Evolutionary conservation across 2,113 vertebrate species (phyloP), one percentile per base, ranked within the genome.

Genomic region (Origma solitaria): DNA sequence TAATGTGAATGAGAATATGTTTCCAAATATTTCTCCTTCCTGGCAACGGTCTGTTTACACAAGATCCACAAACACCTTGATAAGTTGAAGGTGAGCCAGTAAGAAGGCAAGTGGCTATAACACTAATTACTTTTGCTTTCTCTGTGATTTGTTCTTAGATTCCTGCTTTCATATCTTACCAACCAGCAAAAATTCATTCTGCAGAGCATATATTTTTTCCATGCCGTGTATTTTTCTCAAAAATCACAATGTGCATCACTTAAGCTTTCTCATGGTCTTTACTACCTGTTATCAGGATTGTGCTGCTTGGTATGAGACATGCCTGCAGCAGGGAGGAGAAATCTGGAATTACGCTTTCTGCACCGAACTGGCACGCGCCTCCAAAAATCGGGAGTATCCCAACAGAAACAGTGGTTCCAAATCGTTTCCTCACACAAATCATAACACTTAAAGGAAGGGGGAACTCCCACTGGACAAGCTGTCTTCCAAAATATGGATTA

Each of bases 1-100:
- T 95, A 91, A 86, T 78, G 50, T 61, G 85, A 94, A 97, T 92
- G 70, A 66, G 38, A 95, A 89, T 83, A 37, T 22, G 18, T 79
- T 92, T 73, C 86, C 87, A 95, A 97, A 94, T 75, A 60, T 88
- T 92, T 85, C 73, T 66, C 80, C 68, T 68, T 92, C 85, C 33
- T 83, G 79, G 93, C 80, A 92, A 95, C 45, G 0, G 10, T 53
- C 56, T 86, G 35, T 73, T 91, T 91, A 65, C 65, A 38, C 40
- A n/a, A 15, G 58, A 65, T 79, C 68, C 86, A 38, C 44, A 95
- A 87, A 92, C 44, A 86, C 64, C 35, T 12, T 45, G 40, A 27
- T 30, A 66, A 91, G 15, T 30, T 82, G 77, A 94, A 92, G 61
- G 73, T 79, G 61, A 93, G 56, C 35, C 44, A 77, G 60, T 40